Percentiles rank a stretch among this genome's conserved stretches.
Evolutionary conservation across 2,113 vertebrate genomes (phyloP).

Genomic region (Danio rerio): GRCz12tu NC_133192.1:27671001-27671500

Average conservation of each 20-base stretch:
- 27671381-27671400: constrained; percentile 17
- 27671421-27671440: constrained; percentile 33
- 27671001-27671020: too few relatives aligned
- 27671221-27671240: constrained; percentile 19
- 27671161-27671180: too few relatives aligned
- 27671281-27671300: constrained; percentile 1
- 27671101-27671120: too few relatives aligned
- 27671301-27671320: not conserved
- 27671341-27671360: constrained; percentile 4
- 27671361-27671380: not conserved
- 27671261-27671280: constrained; percentile 35
- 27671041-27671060: too few relatives aligned
- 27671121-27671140: too few relatives aligned
- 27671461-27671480: not conserved
- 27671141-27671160: too few relatives aligned
- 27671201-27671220: too few relatives aligned
- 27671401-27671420: constrained; percentile 3
- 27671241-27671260: constrained; percentile 24
- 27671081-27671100: too few relatives aligned
- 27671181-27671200: too few relatives aligned
- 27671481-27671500: not conserved
- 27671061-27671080: too few relatives aligned
- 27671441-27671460: constrained; percentile 20
- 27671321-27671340: not conserved
- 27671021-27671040: too few relatives aligned